A percentile compares a stretch with the other conserved stretches of the same genome.
phyloP scores from a whole-genome alignment of 1,140 invertebrate species.

The Dryas iulia region DNA sequence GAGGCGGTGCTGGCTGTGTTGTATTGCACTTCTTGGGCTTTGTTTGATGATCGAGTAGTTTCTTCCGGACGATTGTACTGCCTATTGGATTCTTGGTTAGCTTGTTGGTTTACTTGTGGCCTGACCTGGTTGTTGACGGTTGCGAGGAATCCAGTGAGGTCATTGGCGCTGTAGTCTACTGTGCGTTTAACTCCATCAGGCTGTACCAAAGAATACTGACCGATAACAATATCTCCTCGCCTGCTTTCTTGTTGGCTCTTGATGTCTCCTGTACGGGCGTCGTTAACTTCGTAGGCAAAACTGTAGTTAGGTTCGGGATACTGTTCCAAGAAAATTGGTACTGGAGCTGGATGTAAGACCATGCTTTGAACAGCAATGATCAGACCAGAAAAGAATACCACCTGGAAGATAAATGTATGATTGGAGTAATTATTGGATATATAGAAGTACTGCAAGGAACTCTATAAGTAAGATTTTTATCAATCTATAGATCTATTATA shows the following conservation, averaged over 20 bases:
- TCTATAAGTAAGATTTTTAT: too few species aligned
- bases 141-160: slow-evolving; percentile 59
- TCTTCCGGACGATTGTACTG: slow-evolving; percentile 36
- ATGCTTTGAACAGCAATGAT: slow-evolving; percentile 55
- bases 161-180: slow-evolving; percentile 82
- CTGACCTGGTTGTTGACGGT: slow-evolving; percentile 58
- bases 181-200: slow-evolving; percentile 84
- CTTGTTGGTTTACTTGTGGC: slow-evolving; percentile 18
- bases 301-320: slow-evolving; percentile 76
- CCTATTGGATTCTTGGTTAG: slow-evolving; percentile 32
- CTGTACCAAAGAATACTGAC: slow-evolving; percentile 83
- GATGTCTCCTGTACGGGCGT: slow-evolving; percentile 78
- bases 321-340: slow-evolving; percentile 41
- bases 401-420: slow-evolving; percentile 34
- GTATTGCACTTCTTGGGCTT: slow-evolving; percentile 33
- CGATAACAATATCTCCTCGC: slow-evolving; percentile 83
- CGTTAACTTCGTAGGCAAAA: slow-evolving; percentile 85
- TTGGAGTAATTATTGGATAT: too few species aligned
- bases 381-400: slow-evolving; percentile 50
- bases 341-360: slow-evolving; percentile 51
- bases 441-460: too few species aligned
- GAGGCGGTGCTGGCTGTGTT: slow-evolving; percentile 32
- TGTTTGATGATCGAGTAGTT: slow-evolving; percentile 34
- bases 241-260: slow-evolving; percentile 76
- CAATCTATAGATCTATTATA: too few species aligned